phyloP scores from a whole-genome alignment of 1,140 invertebrate genomes.

The Tetragnatha versicolor region DNA sequence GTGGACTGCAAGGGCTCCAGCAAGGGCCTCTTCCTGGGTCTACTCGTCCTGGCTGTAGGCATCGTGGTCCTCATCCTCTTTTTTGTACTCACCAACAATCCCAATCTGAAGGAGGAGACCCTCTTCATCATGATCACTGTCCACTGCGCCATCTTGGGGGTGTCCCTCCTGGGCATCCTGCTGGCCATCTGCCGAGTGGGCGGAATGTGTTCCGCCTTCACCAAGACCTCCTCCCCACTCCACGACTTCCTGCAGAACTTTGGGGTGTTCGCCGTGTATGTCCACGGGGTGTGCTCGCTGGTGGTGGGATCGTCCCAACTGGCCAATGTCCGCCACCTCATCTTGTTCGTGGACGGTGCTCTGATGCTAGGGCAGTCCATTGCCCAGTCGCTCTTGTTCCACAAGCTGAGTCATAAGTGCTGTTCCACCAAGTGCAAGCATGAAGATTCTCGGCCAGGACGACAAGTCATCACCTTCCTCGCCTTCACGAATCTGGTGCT shows the following conservation, averaged over 20 bases:
- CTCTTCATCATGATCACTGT: slow-evolving; percentile 61
- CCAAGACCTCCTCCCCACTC: neutral
- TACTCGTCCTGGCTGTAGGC: slow-evolving; percentile 70
- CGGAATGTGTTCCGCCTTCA: slow-evolving; percentile 58
- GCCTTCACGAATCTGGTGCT: slow-evolving; percentile 74
- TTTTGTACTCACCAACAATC: slow-evolving; percentile 70
- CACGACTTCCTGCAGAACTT: slow-evolving; percentile 62
- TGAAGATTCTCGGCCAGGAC: slow-evolving; percentile 69
- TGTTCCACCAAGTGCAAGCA: slow-evolving; percentile 38
- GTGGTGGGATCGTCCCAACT: slow-evolving; percentile 62
- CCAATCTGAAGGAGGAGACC: slow-evolving; percentile 66
- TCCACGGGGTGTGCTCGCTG: slow-evolving; percentile 67
- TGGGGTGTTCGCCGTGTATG: slow-evolving; percentile 68
- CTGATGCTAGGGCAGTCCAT: slow-evolving; percentile 69
- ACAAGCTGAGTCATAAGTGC: slow-evolving; percentile 37
- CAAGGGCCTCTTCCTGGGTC: slow-evolving; percentile 71
- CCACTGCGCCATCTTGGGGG: slow-evolving; percentile 59
- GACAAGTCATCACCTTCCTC: slow-evolving; percentile 74
- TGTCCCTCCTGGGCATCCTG: slow-evolving; percentile 67
- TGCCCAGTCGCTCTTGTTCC: slow-evolving; percentile 54
- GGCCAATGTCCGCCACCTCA: slow-evolving; percentile 62
- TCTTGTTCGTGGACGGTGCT: slow-evolving; percentile 66
- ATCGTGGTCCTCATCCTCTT: slow-evolving; percentile 73
- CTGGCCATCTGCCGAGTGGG: slow-evolving; percentile 62
- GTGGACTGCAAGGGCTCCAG: slow-evolving; percentile 70